Percentiles rank a stretch among this genome's conserved stretches.
These are phyloP conservation scores for Buphagus erythrorhynchus DNA, from an alignment of 2,797 vertebrate genomes.

Conservation along the genomic window DNA sequence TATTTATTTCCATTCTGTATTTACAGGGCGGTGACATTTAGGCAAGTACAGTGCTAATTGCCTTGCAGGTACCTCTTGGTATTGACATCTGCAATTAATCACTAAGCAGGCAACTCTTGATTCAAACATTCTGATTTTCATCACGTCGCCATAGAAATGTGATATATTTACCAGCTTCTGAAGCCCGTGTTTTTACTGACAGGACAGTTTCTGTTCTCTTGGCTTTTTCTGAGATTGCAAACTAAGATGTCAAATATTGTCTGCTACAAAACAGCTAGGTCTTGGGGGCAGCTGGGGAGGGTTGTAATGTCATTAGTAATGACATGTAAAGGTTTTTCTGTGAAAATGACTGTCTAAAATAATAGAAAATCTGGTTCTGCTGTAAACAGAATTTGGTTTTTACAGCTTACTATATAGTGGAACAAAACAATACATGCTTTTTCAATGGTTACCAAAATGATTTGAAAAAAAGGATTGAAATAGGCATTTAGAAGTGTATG, in stretches of 20 bases:
- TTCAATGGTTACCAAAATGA: not conserved
- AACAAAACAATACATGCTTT: not conserved
- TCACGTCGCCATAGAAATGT: not conserved
- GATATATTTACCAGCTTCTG: not conserved
- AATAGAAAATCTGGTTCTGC: not conserved
- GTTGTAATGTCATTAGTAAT: not conserved
- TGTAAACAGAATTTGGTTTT: not conserved
- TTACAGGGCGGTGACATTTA: slow-evolving; percentile 39
- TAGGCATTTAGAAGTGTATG: not conserved
- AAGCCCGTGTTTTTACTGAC: not conserved
- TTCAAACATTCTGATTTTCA: not conserved
- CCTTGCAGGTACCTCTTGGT: slow-evolving; percentile 41
- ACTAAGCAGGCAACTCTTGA: not conserved
- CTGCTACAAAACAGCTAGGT: not conserved
- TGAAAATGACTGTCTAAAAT: not conserved
- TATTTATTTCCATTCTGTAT: slow-evolving; percentile 46
- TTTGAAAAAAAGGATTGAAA: not conserved
- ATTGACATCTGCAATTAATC: slow-evolving; percentile 19
- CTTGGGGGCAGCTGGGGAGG: not conserved
- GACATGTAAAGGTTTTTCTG: not conserved
- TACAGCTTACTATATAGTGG: not conserved
- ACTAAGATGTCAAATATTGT: slow-evolving; percentile 3
- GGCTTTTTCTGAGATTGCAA: not conserved
- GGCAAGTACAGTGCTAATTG: slow-evolving; percentile 24
- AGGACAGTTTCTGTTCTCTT: not conserved